Evolutionary conservation across 2,113 vertebrate species (phyloP), one percentile per base, ranked within the genome.

Genomic region (Seriola aureovittata): DNA sequence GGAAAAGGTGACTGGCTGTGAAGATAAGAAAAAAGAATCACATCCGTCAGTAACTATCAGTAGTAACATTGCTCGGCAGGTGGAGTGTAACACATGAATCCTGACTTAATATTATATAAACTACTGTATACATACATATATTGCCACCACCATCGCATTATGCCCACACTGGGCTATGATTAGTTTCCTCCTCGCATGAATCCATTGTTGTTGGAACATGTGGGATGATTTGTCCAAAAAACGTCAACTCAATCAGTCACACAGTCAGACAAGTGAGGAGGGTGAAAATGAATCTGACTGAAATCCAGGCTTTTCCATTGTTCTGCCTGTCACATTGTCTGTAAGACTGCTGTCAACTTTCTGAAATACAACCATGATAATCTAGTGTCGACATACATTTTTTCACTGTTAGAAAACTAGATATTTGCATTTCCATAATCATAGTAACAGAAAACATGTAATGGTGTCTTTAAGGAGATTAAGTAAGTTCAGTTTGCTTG

Each of bases 271-370:
- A 10, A 19, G 44, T 48, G 23, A 67, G 6, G 19, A 55, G 68
- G 32, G 12, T 78, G 71, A 3, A 87, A 89, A 71, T 66, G 52
- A 55, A 85, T 65, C 25, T 44, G 78, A 85, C 77, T 75, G 5
- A 42, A 62, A 70, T 84, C 44, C 23, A 54, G 42, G 59, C 17
- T 66, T 71, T 60, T 54, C 32, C 69, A 52, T 71, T 89, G 85
- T 85, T 88, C 81, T 84, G 78, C 85, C 72, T 78, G 78, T 73
- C 87, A 81, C 6, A 29, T 19, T 59, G 65, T 67, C 44, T 71
- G 54, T 32, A 4, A 62, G 7, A 34, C 9, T 73, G 32, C 82
- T 80, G 78, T 84, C 84, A 42, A 76, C 77, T 70, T 10, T 16
- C 60, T 79, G 78, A 83, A 59, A 62, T 55, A 42, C 78, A 80